Evolutionary conservation across 2,888 invertebrate genomes (phyloP), one percentile per base, ranked within the genome.

Genomic region (Microctonus hyperodae): DNA sequence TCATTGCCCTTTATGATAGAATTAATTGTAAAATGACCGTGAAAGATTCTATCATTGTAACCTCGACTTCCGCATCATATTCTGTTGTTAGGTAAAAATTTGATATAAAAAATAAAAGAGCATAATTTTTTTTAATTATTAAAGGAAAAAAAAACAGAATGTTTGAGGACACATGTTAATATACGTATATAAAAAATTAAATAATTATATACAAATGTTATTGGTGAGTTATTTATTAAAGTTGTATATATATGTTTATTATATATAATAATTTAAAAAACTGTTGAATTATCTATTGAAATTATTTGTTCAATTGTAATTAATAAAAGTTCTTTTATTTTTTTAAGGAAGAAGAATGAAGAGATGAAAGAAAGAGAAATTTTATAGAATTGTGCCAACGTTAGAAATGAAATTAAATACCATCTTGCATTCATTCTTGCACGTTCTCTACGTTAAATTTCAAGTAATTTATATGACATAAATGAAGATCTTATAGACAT

Each of bases 1-100:
- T 60, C 9, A 33, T 57, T 40, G 35, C 35, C 33, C 22, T 35
- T 11, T 44, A 40, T 33, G 23, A 31, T 33, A 10, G 50, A 58
- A 51, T 23, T 68, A 65, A 65, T 61, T 68, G 33, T 44, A 44
- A 62, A 62, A 58, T 53, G 68, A 58, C 65, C 65, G 40, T 65
- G 64, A 57, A 28, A 53, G 40, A 44, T 44, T 9, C 6, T 50
- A 40, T 22, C 51, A 56, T 31, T 20, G 22, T 53, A 55, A 20
- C 48, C 66, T 35, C 61, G 56, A 35, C 16, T 56, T 61, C 44
- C 20, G 35, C 23, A 56, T 56, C 56, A n/a, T n/a, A 16, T 56
- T 51, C 22, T 40, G 4, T 51, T 10, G 23, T 13, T 51, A 10
- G 25, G 20, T 44, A 44, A 44, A 44, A 37, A n/a, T 7, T 44